Percentiles rank a stretch among this genome's conserved stretches.
These are phyloP conservation scores for Euclidia mi DNA, from an alignment of 2,888 invertebrate species.

Conservation along the genomic window DNA sequence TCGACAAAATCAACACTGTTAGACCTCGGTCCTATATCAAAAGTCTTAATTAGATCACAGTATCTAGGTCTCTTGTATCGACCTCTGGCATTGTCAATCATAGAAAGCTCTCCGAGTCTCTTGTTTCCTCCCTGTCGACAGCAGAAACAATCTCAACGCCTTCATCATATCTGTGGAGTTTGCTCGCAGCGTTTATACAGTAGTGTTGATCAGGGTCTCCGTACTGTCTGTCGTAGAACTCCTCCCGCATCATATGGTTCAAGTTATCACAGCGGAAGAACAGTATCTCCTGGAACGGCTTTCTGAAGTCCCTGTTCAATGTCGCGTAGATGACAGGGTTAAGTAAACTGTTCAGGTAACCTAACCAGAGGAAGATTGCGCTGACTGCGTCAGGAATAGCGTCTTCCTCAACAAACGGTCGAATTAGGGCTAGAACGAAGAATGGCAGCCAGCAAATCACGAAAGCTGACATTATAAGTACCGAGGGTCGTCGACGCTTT, in stretches of 20 bases:
- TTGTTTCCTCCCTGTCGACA: conserved; percentile 91
- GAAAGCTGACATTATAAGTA: conserved; percentile 98
- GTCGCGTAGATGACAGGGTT: conserved; percentile 99
- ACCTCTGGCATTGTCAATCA: conserved; percentile 90
- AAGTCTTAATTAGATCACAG: conserved; percentile 90
- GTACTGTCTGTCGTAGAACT: conserved; percentile 97
- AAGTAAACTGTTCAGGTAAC: conserved; percentile 98
- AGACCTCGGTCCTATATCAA: conserved; percentile 71
- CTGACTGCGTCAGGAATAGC: conserved; percentile 94
- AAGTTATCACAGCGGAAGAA: conserved; percentile 97
- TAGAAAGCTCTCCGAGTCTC: conserved; percentile 91
- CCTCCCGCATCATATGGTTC: conserved; percentile 98
- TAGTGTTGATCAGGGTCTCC: conserved; percentile 94
- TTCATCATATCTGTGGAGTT: conserved; percentile 90
- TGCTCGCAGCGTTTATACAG: conserved; percentile 88
- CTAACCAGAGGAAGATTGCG: conserved; percentile 97
- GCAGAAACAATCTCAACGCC: conserved; percentile 92
- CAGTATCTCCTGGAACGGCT: conserved; percentile 98
- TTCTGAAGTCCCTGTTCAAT: conserved; percentile 98
- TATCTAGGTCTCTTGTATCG: conserved; percentile 82
- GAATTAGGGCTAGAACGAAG: conserved; percentile 97
- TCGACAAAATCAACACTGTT: conserved; percentile 73
- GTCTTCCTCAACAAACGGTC: conserved; percentile 95
- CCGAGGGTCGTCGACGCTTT: conserved; percentile 99
- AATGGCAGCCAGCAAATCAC: conserved; percentile 98